Base-by-base conservation (phyloP, 1,140 invertebrate genomes). In the Eupeodes corollae region DNA sequence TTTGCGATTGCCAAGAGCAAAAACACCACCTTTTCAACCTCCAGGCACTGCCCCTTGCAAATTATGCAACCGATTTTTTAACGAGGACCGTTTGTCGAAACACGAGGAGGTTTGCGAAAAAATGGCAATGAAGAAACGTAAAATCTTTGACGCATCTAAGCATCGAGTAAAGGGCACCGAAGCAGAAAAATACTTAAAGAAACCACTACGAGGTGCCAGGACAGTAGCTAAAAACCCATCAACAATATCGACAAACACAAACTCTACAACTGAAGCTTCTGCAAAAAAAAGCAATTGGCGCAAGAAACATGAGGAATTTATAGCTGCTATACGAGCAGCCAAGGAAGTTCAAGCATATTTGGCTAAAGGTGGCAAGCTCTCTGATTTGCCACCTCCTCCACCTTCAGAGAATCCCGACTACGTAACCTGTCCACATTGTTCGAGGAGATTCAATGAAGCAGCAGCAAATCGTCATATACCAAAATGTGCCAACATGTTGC, bases 381-480 rank as follows among this genome's bases (percentile, higher is more conserved):
- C 79, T 38, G 89, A 93, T 68, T 73, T 95, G 32, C 90, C 92
- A 0, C 91, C 92, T 0, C 91, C 92, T 5, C 91, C 91, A 5
- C 81, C 83, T 0, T 81, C 81, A 0, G 83, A 85, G 59, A 91
- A 82, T 58, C 84, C 86, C 10, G 91, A 97, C 72, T 93, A 95
- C 66, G 78, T 94, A 5, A 79, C 83, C 56, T 98, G 93, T 65
- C 91, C 91, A 1, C 84, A 94, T 69, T 98, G 94, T 67, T 73
- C 74, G 11, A 75, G 94, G 13, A 84, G 82, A 57, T 98, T 97
- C 74, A 91, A 85, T 69, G 74, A 84, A 60, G 71, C 71, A 0
- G 91, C 88, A 0, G 94, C 92, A 1, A 86, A 91, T 51, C 70
- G 93, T 37, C 94, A 98, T 70, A 94, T 98, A 58, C 92, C 93